Base-by-base conservation (phyloP, 2,888 invertebrate species). In the Galeopsomyia nigrocyanea region DNA sequence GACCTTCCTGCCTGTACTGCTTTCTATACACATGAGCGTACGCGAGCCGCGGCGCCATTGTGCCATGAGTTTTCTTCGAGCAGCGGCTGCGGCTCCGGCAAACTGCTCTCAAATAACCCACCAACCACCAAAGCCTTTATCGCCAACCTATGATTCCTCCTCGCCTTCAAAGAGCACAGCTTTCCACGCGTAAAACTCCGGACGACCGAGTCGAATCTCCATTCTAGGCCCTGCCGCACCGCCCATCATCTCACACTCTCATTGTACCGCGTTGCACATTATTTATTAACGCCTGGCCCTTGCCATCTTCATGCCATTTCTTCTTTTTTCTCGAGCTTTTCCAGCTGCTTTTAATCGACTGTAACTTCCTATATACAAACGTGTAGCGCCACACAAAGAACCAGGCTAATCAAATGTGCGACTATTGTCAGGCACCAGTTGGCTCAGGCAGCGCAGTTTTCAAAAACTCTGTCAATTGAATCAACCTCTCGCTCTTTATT, bases 61-160 rank as follows among this genome's bases (percentile, higher is more conserved):
- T 47, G 22, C 21, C n/a, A 22, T 5, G 61, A 62, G 57, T 68
- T 72, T 72, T 72, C 72, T 63, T 72, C 57, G 67, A 19, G 47
- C 17, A 16, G 55, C 13, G 46, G 22, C 21, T 10, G 7, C 70
- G 14, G 51, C 49, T 50, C 57, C 62, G 56, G 56, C 51, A 68
- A 68, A 73, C 68, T 73, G 50, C n/a, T 21, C 39, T 7, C 39
- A 1, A 7, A 10, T 39, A 10, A 39, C 13, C 39, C 1, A 16
- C 56, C 13, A 5, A 26, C 3, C 26, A 5, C 2, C 62, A 39
- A 39, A 7, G 39, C 58, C 62, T 73, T 55, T 68, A 68, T 73
- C 68, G 53, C 64, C 5, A 67, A 60, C 47, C 68, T 58, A 63
- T 31, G 63, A 68, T 73, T 68, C 60, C 31, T 49, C 60, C n/a